Evolutionary conservation across 2,113 vertebrate genomes (phyloP), one percentile per base, ranked within the genome.

Genomic region (Pycnonotus jocosus): DNA sequence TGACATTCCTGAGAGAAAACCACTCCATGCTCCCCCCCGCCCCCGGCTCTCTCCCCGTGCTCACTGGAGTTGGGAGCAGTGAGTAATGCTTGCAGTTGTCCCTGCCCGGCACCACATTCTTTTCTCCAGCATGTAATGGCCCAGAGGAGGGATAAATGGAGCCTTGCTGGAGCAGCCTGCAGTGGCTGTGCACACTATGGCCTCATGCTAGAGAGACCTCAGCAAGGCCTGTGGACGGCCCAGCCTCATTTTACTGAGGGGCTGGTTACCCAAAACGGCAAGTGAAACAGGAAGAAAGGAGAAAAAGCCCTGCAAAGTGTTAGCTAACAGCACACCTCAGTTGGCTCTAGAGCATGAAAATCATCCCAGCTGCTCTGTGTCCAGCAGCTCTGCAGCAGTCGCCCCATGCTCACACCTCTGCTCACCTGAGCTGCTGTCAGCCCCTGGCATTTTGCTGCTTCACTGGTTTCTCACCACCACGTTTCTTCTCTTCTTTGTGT

Each of bases 41-140:
- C 73, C n/a, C 27, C 2, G 30, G 51, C 53, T 33, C 53, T 31
- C 54, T 13, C 33, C 53, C 56, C 2, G 1, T 38, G 64, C 66
- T 88, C 0, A 0, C 35, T 0, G 2, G 68, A 86, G 51, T 7
- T 0, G 31, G 68, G 91, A 96, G 90, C 74, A 82, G 85, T 93
- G 94, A 95, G 92, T 91, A 96, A 94, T 71, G 72, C 88, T 94
- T 11, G 0, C 50, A 92, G 92, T 69, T 69, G 87, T 93, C 95
- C 61, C 82, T 93, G 88, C 90, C 72, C 69, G 0, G 69, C 82
- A 50, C 53, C 69, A 42, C 92, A 88, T 92, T 93, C 88, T 94
- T 96, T 96, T 95, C 96, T 93, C 80, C 86, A 94, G 85, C 90
- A 96, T 86, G 93, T 95, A 94, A 96, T 95, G 94, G 71, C 93